Evolutionary conservation across 2,888 invertebrate genomes (phyloP).

Genomic region (Pollenia griseotomentosa): DNA sequence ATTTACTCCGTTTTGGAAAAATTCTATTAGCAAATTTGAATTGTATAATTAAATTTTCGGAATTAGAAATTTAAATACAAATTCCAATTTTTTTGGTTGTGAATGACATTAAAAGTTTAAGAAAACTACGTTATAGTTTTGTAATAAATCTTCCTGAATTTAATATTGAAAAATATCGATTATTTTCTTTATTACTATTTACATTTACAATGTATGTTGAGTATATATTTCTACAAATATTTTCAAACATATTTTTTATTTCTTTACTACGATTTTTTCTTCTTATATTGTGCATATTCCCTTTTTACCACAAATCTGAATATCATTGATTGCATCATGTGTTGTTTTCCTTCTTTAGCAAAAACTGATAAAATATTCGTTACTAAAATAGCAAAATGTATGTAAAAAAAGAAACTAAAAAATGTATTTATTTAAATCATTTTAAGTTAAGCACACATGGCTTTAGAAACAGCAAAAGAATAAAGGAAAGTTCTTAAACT

Average conservation of each 20-base stretch:
- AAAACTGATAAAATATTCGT: conserved; percentile 7
- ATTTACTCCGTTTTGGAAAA: neutral
- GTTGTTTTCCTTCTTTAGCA: neutral
- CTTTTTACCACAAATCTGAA: conserved; percentile 52
- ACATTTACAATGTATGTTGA: neutral
- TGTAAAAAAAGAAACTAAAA: neutral
- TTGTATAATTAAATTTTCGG: conserved; percentile 4
- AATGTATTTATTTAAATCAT: conserved; percentile 60
- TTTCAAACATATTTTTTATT: conserved; percentile 16
- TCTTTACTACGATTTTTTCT: neutral
- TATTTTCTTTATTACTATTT: too few species aligned
- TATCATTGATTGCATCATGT: conserved; percentile 55
- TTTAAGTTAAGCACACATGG: conserved; percentile 45
- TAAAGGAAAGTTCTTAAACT: conserved; percentile 22
- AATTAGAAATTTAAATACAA: too few species aligned
- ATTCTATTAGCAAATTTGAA: conserved; percentile 23
- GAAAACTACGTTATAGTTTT: too few species aligned
- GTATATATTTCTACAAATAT: neutral
- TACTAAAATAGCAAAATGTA: neutral
- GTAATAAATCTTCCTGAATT: too few species aligned
- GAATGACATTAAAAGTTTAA: too few species aligned
- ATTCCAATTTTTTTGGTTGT: too few species aligned
- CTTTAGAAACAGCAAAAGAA: neutral
- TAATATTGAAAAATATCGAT: too few species aligned
- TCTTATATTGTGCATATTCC: conserved; percentile 35